Evolutionary conservation across 2,113 vertebrate species (phyloP), one percentile per base, ranked within the genome.

Genomic region (Myrmophylax atrothorax): DNA sequence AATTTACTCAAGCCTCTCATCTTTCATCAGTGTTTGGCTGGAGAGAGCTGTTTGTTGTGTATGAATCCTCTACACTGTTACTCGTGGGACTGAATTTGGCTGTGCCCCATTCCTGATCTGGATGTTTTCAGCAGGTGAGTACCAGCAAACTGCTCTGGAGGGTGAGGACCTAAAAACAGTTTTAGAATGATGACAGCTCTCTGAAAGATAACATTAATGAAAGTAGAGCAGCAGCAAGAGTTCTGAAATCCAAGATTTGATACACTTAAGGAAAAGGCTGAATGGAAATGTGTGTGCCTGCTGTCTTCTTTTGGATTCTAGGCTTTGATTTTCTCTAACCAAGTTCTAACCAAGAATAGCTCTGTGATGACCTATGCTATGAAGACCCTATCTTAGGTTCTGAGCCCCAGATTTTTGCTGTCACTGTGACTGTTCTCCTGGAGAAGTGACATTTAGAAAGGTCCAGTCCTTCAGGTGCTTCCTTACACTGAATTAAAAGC

Each of bases 11-110:
- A 4, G 2, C 19, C 3, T 62, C 56, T 53, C 3, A 0, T 47
- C 59, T 68, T 33, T 59, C 56, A 50, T 3, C 31, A 22, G 17
- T 0, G 0, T 11, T 60, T 35, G 37, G 18, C 31, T 62, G 6
- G 37, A 22, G 29, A 37, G 49, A 49, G 23, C 28, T 1, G 3
- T 18, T 31, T 29, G 19, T 70, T 38, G 12, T 10, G 10, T 40
- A 14, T 11, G 35, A 18, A 37, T 53, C 5, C 22, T 50, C 56
- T 47, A 0, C 28, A 0, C 12, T 0, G 0, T 23, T 25, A 12
- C 44, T 28, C 1, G 0, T 37, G 23, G 66, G 31, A 2, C 23
- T 8, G 47, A 11, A 1, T 69, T 19, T 52, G 49, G 17, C 52
- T 55, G 14, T 23, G 55, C 9, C 70, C 42, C 4, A 0, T 33